Percentiles rank a stretch among this genome's conserved stretches.
Evolutionary conservation across 2,888 invertebrate genomes (phyloP).

Genomic region (Timema cristinae): DNA sequence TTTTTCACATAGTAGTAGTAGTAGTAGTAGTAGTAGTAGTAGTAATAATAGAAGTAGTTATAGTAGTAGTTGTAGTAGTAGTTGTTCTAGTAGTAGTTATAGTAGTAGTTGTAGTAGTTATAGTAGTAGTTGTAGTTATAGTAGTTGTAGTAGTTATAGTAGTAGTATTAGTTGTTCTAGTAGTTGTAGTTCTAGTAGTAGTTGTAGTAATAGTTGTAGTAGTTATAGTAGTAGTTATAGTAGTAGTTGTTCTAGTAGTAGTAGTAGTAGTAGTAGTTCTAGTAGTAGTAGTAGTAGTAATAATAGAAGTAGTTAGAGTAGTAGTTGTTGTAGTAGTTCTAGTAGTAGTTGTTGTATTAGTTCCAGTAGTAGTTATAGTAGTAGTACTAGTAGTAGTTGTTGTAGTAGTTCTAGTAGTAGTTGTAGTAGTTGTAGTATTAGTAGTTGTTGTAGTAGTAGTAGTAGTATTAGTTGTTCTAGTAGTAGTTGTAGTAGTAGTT

Average conservation of each 20-base stretch:
- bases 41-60: neutral
- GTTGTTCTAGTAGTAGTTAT: neutral
- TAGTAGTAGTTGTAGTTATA: constrained; percentile 7
- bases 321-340: no score
- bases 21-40: neutral
- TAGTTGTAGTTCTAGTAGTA: no score
- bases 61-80: constrained; percentile 2
- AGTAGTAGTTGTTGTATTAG: no score
- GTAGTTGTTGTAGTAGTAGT: no score
- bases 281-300: neutral
- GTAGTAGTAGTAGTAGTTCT: constrained; percentile 2
- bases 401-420: constrained; percentile 4
- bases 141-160: no score
- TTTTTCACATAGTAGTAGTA: no score
- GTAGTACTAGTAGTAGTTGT: neutral
- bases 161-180: no score
- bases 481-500: neutral
- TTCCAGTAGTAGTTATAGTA: no score
- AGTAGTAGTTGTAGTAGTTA: constrained; percentile 5
- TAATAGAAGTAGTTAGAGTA: neutral
- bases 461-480: no score
- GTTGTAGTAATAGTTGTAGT: no score
- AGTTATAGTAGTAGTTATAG: neutral
- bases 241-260: neutral
- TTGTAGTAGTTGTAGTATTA: no score